Evolutionary conservation across 2,888 invertebrate genomes (phyloP).

Genomic region (Neocrepidodera transversa): DNA sequence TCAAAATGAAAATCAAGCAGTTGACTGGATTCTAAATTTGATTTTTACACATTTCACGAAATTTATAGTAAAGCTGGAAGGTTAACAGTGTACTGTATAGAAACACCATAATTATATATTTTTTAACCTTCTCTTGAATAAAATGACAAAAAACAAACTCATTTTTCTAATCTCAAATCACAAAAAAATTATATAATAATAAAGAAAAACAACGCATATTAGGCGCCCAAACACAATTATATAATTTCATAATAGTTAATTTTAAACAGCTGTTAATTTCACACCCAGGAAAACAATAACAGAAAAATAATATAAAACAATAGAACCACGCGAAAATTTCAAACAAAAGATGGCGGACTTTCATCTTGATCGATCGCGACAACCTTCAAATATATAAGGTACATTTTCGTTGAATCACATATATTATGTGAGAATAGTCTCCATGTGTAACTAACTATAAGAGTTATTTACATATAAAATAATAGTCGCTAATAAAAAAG

Average conservation of each 20-base stretch:
- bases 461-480: slow-evolving; percentile 10
- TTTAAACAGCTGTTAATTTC: background rate
- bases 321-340: slow-evolving; percentile 10
- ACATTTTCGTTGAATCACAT: slow-evolving; percentile 13
- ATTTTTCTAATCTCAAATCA: background rate
- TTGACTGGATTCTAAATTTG: no score
- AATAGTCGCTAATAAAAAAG: slow-evolving; percentile 1
- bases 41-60: no score
- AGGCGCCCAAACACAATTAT: slow-evolving; percentile 3
- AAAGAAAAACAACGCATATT: background rate
- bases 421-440: slow-evolving; percentile 10
- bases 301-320: slow-evolving; percentile 6
- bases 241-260: background rate
- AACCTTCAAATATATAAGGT: slow-evolving; percentile 10
- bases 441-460: slow-evolving; percentile 3
- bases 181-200: background rate
- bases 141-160: background rate
- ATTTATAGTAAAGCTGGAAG: no score
- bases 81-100: no score
- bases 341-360: background rate
- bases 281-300: background rate
- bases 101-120: no score
- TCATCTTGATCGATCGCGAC: slow-evolving; percentile 8
- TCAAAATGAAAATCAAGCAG: no score
- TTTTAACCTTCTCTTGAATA: background rate